Base-by-base conservation (phyloP, 2,888 invertebrate genomes). In the Melanostoma scalare region DNA sequence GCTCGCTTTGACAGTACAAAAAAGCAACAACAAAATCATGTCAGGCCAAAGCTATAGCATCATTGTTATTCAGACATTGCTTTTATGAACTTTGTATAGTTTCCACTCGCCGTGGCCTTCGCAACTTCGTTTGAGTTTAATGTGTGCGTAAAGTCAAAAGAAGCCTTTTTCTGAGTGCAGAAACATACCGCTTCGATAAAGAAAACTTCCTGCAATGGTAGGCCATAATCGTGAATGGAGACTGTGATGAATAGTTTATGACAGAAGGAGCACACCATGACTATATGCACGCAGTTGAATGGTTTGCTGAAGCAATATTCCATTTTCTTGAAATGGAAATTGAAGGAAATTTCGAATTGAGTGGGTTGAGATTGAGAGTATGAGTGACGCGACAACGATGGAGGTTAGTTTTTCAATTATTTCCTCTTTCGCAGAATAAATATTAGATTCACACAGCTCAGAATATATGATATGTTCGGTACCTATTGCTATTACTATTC, bases 171-270 rank as follows among this genome's bases (percentile, higher is more conserved):
- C 20, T 31, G 36, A 30, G 78, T 78, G 78, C 58, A 61, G 0
- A 35, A 52, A 55, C 10, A 46, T 40, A 9, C 63, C 52, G 38
- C n/a, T 48, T 31, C 38, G 55, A 76, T 60, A 67, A 38, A 60
- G 55, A 35, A 60, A 63, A 35, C 55, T 69, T 74, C 58, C 36
- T 77, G 56, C 61, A 10, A 69, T 46, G 42, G 48, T 73, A 74
- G 78, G 77, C 69, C 65, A 78, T 82, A 78, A 73, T 69, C 78
- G 48, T 78, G 68, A 77, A 82, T 65, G 68, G 56, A 73, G 42
- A 73, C 82, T 82, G 44, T 56, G 68, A 69, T 82, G 82, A 82
- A 82, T 82, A 82, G 77, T 78, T 82, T 69, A 82, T 82, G 50
- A 58, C 31, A 44, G 61, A 72, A 82, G 68, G 60, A 76, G 50